phyloP scores from a whole-genome alignment of 2,888 invertebrate species.

The Unio delphinus region DNA sequence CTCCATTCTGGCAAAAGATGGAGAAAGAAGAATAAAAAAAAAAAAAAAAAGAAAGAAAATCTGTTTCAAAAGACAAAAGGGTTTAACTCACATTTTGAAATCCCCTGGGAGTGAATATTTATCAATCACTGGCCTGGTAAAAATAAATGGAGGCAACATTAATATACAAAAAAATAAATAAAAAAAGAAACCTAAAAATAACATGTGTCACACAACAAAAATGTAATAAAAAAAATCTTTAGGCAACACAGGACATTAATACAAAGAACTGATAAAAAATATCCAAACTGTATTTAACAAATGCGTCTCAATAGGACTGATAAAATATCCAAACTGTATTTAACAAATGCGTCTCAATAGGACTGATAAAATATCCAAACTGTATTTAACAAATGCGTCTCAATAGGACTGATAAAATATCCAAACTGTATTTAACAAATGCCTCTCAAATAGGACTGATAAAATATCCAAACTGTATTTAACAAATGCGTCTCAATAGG shows the following conservation, averaged over 20 bases:
- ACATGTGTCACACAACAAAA: background rate
- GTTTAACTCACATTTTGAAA: constrained; percentile 59
- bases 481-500: too few relatives aligned
- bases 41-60: background rate
- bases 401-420: background rate
- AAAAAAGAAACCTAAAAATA: background rate
- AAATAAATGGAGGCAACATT: constrained; percentile 2
- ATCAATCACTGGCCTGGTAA: constrained; percentile 46
- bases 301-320: too few relatives aligned
- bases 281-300: background rate
- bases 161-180: background rate
- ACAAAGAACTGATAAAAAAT: background rate
- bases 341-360: too few relatives aligned
- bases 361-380: background rate
- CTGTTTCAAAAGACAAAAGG: constrained; percentile 2
- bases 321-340: too few relatives aligned
- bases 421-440: background rate
- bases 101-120: constrained; percentile 43
- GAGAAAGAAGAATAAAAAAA: background rate
- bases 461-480: too few relatives aligned
- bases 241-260: background rate
- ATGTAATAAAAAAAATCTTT: background rate
- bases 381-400: background rate
- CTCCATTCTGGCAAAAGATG: background rate
- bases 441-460: too few relatives aligned